Percentiles rank a stretch among this genome's conserved stretches.
These are phyloP conservation scores for Saxidomus purpurata DNA, from an alignment of 1,140 invertebrate species.

Conservation along the genomic window DNA sequence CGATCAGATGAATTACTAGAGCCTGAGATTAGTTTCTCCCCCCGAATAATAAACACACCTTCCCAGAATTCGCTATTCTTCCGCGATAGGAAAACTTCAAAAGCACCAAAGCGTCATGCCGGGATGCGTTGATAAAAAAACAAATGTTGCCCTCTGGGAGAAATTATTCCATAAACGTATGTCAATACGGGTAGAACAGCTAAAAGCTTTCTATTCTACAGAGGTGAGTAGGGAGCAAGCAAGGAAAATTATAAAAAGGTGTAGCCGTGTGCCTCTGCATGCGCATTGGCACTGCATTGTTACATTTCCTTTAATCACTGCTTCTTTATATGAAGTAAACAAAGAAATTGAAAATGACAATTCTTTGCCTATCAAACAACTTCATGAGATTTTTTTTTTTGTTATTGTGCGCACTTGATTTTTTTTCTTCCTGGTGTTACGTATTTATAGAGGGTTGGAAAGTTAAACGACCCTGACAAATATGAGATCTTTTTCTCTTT, in stretches of 20 bases:
- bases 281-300: no score
- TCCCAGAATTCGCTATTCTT: not conserved
- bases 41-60: slow-evolving; percentile 54
- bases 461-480: no score
- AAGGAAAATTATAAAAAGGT: not conserved
- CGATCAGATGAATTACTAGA: slow-evolving; percentile 17
- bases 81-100: slow-evolving; percentile 32
- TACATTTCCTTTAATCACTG: no score
- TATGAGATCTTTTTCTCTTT: no score
- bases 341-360: no score
- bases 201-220: not conserved
- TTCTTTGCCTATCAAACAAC: no score
- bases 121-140: not conserved
- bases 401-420: no score
- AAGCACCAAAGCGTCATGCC: not conserved
- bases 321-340: no score
- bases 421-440: no score
- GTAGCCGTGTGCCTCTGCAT: no score
- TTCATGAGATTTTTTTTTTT: no score
- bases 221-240: not conserved
- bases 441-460: no score
- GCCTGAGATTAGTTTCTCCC: slow-evolving; percentile 46
- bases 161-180: slow-evolving; percentile 13
- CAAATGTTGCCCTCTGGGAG: slow-evolving; percentile 36
- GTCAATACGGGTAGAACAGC: slow-evolving; percentile 3